Evolutionary conservation across 2,797 vertebrate species (phyloP).

Genomic region (Hylomyscus alleni): DNA sequence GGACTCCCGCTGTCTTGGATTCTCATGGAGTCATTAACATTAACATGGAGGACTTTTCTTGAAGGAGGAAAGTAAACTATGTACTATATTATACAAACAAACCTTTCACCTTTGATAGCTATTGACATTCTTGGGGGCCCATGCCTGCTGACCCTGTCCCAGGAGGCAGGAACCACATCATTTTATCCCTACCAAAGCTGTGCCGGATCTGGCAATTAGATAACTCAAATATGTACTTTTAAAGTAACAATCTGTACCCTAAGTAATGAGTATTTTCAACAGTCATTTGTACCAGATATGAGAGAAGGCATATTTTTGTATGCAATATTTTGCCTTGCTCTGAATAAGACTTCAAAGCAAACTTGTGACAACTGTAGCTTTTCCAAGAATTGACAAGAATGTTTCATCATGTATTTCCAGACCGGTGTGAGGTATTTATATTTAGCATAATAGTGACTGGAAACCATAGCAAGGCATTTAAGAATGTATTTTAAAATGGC

Average conservation of each 20-base stretch:
- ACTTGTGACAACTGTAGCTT: background rate
- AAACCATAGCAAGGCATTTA: background rate
- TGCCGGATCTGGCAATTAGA: background rate
- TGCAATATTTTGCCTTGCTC: background rate
- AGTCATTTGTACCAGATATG: background rate
- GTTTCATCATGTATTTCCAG: conserved; percentile 3
- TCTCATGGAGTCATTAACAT: background rate
- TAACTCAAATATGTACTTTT: conserved; percentile 24
- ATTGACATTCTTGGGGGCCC: background rate
- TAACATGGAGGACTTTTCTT: background rate
- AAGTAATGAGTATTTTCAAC: background rate
- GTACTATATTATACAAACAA: background rate
- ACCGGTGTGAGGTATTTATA: background rate
- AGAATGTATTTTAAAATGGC: conserved; percentile 2
- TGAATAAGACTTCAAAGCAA: conserved; percentile 36
- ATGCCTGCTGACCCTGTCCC: too few species aligned
- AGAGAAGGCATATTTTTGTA: background rate
- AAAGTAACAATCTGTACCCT: background rate
- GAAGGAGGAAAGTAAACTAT: background rate
- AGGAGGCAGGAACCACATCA: background rate
- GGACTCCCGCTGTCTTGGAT: background rate
- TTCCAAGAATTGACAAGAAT: conserved; percentile 16
- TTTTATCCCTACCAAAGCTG: background rate
- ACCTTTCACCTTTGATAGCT: background rate
- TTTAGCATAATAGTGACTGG: background rate